Evolutionary conservation across 2,113 vertebrate genomes (phyloP).

Genomic region (Petromus typicus): DNA sequence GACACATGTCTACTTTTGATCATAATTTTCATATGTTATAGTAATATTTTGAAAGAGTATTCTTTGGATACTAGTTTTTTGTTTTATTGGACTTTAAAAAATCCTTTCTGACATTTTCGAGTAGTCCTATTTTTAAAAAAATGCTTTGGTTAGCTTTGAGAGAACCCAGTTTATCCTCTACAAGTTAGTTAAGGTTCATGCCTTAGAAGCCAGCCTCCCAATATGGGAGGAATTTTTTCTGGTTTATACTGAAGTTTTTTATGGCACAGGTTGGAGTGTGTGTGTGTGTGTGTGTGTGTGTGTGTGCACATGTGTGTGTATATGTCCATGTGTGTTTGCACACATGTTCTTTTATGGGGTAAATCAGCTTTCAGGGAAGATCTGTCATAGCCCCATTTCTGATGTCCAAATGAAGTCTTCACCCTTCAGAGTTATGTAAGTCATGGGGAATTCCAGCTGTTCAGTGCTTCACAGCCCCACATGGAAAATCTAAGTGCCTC

Average conservation of each 20-base stretch:
- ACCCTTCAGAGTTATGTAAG: background rate
- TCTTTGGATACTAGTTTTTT: background rate
- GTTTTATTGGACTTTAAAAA: background rate
- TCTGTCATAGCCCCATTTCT: background rate
- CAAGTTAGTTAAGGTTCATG: background rate
- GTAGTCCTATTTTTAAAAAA: background rate
- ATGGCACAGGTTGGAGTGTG: background rate
- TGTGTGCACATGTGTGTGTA: background rate
- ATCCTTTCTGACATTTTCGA: background rate
- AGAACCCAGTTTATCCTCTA: background rate
- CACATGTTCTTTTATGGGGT: background rate
- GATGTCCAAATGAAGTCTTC: constrained; percentile 15
- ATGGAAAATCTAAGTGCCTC: background rate
- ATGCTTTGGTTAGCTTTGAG: background rate
- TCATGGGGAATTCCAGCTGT: background rate
- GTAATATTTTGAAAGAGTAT: background rate
- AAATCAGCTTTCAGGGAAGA: background rate
- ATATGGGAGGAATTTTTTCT: constrained; percentile 12
- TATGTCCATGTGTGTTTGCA: no score
- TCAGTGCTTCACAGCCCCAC: background rate
- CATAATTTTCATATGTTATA: background rate
- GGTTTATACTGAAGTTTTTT: background rate
- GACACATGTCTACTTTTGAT: background rate
- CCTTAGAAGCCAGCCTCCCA: background rate
- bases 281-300: background rate